phyloP scores from a whole-genome alignment of 2,888 invertebrate genomes.

The Dyspetes luteomarginatus region DNA sequence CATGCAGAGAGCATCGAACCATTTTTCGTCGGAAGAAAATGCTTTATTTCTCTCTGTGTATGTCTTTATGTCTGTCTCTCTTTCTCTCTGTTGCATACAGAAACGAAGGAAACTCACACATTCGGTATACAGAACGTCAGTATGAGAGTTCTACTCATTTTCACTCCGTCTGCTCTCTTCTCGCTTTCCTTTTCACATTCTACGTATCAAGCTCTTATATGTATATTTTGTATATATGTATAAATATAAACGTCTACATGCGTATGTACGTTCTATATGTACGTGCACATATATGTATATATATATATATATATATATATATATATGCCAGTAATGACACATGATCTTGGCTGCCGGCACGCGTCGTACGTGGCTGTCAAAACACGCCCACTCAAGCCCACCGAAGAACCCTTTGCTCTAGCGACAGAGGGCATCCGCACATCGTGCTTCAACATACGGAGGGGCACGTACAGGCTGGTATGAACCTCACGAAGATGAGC shows the following conservation, averaged over 20 bases:
- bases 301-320: conserved; percentile 21
- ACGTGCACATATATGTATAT: conserved; percentile 9
- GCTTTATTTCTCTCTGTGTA: conserved; percentile 41
- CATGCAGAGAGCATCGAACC: conserved; percentile 30
- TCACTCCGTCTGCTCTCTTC: conserved; percentile 4
- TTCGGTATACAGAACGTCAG: conserved; percentile 7
- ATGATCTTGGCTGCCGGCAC: conserved; percentile 71
- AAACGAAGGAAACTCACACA: neutral
- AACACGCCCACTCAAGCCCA: conserved; percentile 67
- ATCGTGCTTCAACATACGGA: conserved; percentile 54
- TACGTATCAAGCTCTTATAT: neutral
- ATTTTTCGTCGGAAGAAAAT: conserved; percentile 4
- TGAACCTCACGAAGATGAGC: conserved; percentile 3
- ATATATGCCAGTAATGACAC: conserved; percentile 49
- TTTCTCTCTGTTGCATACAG: conserved; percentile 52
- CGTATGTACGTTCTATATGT: neutral
- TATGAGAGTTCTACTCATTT: conserved; percentile 14
- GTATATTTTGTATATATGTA: neutral
- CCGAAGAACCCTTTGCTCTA: conserved; percentile 46
- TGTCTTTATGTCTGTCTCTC: conserved; percentile 46
- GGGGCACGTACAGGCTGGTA: conserved; percentile 51
- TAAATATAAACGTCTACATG: neutral
- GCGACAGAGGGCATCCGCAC: conserved; percentile 25
- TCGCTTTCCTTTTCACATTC: conserved; percentile 14
- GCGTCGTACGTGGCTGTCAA: conserved; percentile 72